Evolutionary conservation across 2,113 vertebrate species (phyloP), one percentile per base, ranked within the genome.

Genomic region (Calidris pygmaea): DNA sequence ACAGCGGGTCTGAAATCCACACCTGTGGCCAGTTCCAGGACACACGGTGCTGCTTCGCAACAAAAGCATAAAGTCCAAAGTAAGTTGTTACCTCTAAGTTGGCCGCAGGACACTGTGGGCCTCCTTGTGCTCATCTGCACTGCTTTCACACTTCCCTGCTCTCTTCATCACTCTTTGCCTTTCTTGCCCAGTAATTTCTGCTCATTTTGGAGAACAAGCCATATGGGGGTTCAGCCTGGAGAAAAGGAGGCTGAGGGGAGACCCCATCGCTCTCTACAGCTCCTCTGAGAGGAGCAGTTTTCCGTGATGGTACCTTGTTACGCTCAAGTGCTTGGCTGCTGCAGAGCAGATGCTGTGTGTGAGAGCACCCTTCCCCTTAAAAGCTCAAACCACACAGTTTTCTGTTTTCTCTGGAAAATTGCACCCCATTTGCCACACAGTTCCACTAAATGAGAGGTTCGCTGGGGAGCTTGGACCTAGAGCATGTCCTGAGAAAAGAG

Each of bases 11-110:
- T 12, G 18, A 37, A 65, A 22, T 6, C 43, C 8, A 7, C n/a
- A 0, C 0, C 4, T 7, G n/a, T 1, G 1, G 12, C 14, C 16
- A 1, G 43, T 8, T 16, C 59, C 5, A 27, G 47, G 27, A 21
- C 41, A 6, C 6, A 0, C 2, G 35, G 7, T 1, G 10, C 7
- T 21, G 32, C 34, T 55, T 47, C 4, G 8, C 19, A 2, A 22
- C 45, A 27, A 39, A 45, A 45, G 48, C 2, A 3, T 24, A 2
- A 59, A 68, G 18, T 9, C 34, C 43, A 4, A 11, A 76, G 29
- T 14, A 12, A 29, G 26, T 27, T 10, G 4, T 18, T 55, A 24
- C 27, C 39, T 22, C 26, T 2, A 11, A 34, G 53, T 6, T 27
- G 39, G 12, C 32, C 17, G 5, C 39, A 14, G 52, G 32, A 32